Evolutionary conservation across 1,140 invertebrate genomes (phyloP), one percentile per base, ranked within the genome.

Genomic region (Platorchestia sp.): DNA sequence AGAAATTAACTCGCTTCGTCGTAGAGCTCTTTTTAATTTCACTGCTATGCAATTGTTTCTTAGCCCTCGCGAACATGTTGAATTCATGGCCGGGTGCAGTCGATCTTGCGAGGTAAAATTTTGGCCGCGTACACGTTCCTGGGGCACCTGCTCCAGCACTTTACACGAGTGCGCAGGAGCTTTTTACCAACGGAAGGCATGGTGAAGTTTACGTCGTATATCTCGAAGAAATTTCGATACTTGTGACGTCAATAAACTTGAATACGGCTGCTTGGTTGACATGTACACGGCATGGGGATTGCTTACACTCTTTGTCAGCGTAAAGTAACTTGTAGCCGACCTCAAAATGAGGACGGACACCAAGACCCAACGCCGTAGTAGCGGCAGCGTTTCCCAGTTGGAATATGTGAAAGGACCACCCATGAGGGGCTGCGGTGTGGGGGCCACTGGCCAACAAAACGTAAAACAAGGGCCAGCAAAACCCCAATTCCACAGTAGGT

Each of bases 161-260:
- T 98, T 98, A 98, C 97, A 99, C 99, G 0, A 99, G 98, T 1
- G 99, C 99, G 97, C 98, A 99, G 90, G 98, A 98, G 0, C 99
- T n/a, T 99, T 97, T 99, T 98, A 0, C 99, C 99, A 0, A 99
- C 97, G 27, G 98, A 97, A 10, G 98, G 97, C 96, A 98, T 97
- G 96, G 98, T 97, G 95, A 98, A 96, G 97, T 98, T 97, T 96
- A 99, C 97, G 14, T 98, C 98, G 97, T 99, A 99, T 27, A 98
- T 97, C 97, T 98, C 98, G 97, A 99, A 99, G 97, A 99, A 99
- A 27, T 98, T 97, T n/a, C n/a, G n/a, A n/a, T n/a, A n/a, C n/a
- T n/a, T n/a, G n/a, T 0, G 98, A 99, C 96, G 98, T 98, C 97
- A 98, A 97, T 59, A 98, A 97, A 75, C 10, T 75, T 75, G 10